Evolutionary conservation across 2,888 invertebrate genomes (phyloP).

Genomic region (Zootermopsis nevadensis): DNA sequence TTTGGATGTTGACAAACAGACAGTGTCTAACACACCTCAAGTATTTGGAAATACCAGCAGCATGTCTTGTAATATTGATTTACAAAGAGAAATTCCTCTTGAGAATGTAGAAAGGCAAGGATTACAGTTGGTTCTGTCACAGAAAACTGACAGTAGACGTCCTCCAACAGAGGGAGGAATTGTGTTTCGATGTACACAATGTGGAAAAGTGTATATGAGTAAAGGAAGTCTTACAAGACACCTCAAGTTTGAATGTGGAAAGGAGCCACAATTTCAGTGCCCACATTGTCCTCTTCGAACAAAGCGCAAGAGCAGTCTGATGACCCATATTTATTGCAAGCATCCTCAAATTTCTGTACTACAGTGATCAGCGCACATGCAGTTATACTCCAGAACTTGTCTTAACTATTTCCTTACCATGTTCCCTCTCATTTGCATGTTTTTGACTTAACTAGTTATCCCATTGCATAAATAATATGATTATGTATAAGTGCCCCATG

Average conservation of each 20-base stretch:
- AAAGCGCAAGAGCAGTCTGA: constrained; percentile 28
- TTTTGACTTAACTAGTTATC: too few species aligned
- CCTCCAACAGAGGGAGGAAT: not conserved
- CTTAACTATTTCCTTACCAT: too few species aligned
- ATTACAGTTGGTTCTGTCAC: not conserved
- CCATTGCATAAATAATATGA: too few species aligned
- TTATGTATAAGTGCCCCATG: too few species aligned
- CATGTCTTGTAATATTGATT: not conserved
- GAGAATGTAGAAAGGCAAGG: not conserved
- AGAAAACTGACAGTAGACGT: not conserved
- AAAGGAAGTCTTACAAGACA: constrained; percentile 53
- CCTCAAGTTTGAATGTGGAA: constrained; percentile 57
- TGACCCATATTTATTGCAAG: constrained; percentile 1
- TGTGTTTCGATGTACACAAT: not conserved
- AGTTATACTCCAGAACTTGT: too few species aligned
- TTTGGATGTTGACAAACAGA: not conserved
- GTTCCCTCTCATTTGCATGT: too few species aligned
- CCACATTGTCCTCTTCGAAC: constrained; percentile 53
- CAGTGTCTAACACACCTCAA: not conserved
- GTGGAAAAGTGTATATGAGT: constrained; percentile 15
- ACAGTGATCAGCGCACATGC: too few species aligned
- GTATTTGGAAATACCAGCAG: not conserved
- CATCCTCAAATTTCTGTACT: not conserved
- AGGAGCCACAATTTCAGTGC: constrained; percentile 58
- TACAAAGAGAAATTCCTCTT: not conserved